A percentile compares a stretch with the other conserved stretches of the same genome.
phyloP scores from a whole-genome alignment of 2,797 vertebrate genomes.

The Eulemur mongoz region DNA sequence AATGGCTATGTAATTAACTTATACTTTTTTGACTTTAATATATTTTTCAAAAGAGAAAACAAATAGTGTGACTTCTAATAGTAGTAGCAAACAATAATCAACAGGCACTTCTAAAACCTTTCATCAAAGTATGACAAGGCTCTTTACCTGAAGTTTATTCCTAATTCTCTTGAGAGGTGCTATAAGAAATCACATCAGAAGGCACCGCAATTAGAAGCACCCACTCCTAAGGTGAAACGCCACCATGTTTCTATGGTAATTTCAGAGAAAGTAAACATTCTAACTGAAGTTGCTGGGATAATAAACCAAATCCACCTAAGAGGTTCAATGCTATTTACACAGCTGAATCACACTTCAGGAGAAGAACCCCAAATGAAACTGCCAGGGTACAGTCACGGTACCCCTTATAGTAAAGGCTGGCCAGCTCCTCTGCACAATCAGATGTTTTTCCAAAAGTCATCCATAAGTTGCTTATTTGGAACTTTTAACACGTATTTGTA shows the following conservation, averaged over 20 bases:
- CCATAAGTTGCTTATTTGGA: not conserved
- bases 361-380: not conserved
- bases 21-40: constrained; percentile 1
- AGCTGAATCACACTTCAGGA: not conserved
- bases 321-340: not conserved
- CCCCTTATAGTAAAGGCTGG: not conserved
- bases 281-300: not conserved
- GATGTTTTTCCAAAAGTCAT: not conserved
- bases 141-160: constrained; percentile 32
- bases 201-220: not conserved
- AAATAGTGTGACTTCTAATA: constrained; percentile 13
- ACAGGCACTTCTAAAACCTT: constrained; percentile 43
- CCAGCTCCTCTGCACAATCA: not conserved
- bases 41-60: constrained; percentile 38
- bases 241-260: not conserved
- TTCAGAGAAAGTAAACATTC: constrained; percentile 26
- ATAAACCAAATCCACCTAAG: constrained; percentile 14
- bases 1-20: not conserved
- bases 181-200: constrained; percentile 33
- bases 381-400: not conserved
- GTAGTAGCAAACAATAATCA: not conserved
- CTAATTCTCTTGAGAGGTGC: not conserved
- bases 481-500: constrained; percentile 13
- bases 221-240: constrained; percentile 6
- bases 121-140: not conserved